Percentiles rank a stretch among this genome's conserved stretches.
Conservation (phyloP, 2,797 vertebrate genomes). For the Pampus argenteus region DNA sequence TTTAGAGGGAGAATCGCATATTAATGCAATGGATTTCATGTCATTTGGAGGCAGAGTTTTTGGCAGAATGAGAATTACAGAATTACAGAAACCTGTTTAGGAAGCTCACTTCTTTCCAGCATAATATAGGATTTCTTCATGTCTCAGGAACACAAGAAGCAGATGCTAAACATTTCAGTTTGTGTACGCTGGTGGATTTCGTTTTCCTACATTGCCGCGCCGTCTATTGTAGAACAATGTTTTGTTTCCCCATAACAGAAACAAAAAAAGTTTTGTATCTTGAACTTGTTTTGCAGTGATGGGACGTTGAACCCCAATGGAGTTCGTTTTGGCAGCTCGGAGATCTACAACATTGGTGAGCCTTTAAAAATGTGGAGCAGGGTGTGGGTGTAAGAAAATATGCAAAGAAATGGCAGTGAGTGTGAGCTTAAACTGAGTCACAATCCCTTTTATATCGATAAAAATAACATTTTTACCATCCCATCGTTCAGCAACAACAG, state of each 20-base stretch:
- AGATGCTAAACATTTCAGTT: not conserved
- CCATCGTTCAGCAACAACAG: not conserved
- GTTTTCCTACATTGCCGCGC: not conserved
- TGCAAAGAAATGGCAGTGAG: not conserved
- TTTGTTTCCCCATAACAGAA: constrained; percentile 1
- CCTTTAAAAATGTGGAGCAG: constrained; percentile 6
- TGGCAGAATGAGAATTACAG: not conserved
- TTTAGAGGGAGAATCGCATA: too few relatives aligned
- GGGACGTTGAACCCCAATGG: constrained; percentile 97
- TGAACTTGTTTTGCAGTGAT: constrained; percentile 83
- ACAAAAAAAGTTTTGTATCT: constrained; percentile 3
- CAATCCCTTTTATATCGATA: not conserved
- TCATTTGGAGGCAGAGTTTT: too few relatives aligned
- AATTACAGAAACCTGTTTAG: not conserved
- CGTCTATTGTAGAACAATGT: not conserved
- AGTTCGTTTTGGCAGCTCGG: constrained; percentile 96
- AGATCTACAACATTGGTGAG: constrained; percentile 98
- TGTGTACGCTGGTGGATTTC: not conserved
- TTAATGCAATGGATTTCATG: too few relatives aligned
- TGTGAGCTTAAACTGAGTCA: constrained; percentile 1
- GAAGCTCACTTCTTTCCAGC: not conserved
- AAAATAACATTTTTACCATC: not conserved
- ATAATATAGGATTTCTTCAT: not conserved
- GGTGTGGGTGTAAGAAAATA: not conserved
- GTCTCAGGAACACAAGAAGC: not conserved